Evolutionary conservation across 2,888 invertebrate species (phyloP).

Genomic region (Agriopis aurantiaria): DNA sequence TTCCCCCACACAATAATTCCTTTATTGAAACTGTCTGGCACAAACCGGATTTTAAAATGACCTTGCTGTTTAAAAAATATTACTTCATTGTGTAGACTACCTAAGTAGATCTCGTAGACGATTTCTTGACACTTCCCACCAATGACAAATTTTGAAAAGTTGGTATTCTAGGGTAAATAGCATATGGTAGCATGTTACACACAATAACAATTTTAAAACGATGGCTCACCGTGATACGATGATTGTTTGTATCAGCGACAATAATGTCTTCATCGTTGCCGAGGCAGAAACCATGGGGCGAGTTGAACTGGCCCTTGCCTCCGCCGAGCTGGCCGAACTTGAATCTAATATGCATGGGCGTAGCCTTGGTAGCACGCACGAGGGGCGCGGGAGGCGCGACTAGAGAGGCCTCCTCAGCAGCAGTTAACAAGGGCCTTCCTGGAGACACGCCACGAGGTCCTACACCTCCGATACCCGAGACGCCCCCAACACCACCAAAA

Average conservation of each 20-base stretch:
- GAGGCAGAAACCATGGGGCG: slow-evolving; percentile 98
- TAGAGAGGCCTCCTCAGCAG: slow-evolving; percentile 77
- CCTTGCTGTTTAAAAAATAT: not conserved
- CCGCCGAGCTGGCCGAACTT: slow-evolving; percentile 98
- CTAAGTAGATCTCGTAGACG: not conserved
- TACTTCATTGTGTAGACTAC: not conserved
- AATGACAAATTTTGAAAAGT: not conserved
- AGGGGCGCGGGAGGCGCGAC: slow-evolving; percentile 83
- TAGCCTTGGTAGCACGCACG: slow-evolving; percentile 90
- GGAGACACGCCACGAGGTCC: slow-evolving; percentile 86
- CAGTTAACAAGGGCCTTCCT: slow-evolving; percentile 75
- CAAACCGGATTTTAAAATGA: slow-evolving; percentile 8
- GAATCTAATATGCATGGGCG: slow-evolving; percentile 95
- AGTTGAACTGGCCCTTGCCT: slow-evolving; percentile 97
- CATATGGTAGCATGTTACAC: not conserved
- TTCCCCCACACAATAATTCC: slow-evolving; percentile 7
- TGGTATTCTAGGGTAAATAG: not conserved
- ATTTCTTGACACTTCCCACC: not conserved
- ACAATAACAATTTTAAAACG: not conserved
- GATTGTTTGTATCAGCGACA: slow-evolving; percentile 98
- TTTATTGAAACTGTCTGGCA: slow-evolving; percentile 11
- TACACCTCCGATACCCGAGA: slow-evolving; percentile 79
- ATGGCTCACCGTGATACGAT: slow-evolving; percentile 92
- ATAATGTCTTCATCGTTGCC: slow-evolving; percentile 98
- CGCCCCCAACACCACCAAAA: slow-evolving; percentile 74